Evolutionary conservation across 2,888 invertebrate species (phyloP).

Genomic region (Diploptera punctata): DNA sequence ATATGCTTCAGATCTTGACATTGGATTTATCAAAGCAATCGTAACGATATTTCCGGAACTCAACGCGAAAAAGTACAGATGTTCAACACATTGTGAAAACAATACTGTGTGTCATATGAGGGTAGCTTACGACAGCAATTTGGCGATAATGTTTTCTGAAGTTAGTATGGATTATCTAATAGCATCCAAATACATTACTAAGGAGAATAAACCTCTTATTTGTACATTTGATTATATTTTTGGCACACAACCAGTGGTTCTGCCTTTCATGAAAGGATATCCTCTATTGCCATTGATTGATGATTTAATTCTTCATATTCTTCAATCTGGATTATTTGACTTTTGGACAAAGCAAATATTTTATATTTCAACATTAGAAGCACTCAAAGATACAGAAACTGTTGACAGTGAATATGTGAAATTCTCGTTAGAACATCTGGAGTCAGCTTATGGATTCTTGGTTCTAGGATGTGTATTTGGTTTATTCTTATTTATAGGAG

Average conservation of each 20-base stretch:
- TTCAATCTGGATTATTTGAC: conserved; percentile 3
- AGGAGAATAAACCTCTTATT: background rate
- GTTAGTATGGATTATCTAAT: background rate
- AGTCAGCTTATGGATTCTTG: background rate
- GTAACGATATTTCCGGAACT: background rate
- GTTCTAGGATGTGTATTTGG: background rate
- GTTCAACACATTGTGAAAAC: background rate
- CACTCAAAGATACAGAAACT: too few relatives aligned
- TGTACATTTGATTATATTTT: background rate
- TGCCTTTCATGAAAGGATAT: background rate
- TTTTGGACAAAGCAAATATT: background rate
- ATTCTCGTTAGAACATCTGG: background rate
- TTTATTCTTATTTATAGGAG: background rate
- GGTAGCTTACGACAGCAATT: background rate
- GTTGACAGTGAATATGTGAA: background rate
- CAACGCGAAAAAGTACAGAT: background rate
- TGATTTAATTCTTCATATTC: background rate
- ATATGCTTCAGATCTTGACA: background rate
- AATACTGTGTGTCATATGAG: background rate
- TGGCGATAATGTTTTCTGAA: background rate
- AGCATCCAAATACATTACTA: background rate
- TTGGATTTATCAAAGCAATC: background rate
- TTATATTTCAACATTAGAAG: too few relatives aligned
- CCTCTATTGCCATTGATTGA: background rate
- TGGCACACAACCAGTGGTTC: background rate